Conservation (phyloP, 2,888 invertebrate species). For the Leistus spinibarbis region DNA sequence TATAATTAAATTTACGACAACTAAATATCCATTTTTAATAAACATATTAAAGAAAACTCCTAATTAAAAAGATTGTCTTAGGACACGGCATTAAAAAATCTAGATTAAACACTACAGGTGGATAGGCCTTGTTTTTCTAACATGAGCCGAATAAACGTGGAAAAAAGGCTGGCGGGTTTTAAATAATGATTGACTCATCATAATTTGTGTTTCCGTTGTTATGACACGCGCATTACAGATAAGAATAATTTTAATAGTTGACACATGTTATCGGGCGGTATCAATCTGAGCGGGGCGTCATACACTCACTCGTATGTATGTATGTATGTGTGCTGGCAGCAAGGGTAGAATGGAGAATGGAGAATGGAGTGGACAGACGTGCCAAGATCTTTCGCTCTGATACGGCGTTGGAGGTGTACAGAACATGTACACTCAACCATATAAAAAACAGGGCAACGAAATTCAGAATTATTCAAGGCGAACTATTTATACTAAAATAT, state of each 20-base stretch:
- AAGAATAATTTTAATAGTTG: background rate
- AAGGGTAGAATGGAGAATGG: too few relatives aligned
- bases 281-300: background rate
- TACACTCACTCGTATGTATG: too few relatives aligned
- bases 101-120: too few relatives aligned
- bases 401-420: background rate
- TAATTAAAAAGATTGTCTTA: too few relatives aligned
- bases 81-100: too few relatives aligned
- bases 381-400: background rate
- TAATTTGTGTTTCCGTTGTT: background rate
- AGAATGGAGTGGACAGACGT: background rate
- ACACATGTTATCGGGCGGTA: background rate
- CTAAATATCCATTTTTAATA: too few relatives aligned
- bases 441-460: background rate
- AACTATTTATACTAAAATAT: too few relatives aligned
- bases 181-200: background rate
- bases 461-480: too few relatives aligned
- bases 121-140: background rate
- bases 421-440: background rate
- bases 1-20: too few relatives aligned
- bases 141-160: too few relatives aligned
- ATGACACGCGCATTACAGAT: background rate
- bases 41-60: too few relatives aligned
- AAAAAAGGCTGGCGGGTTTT: too few relatives aligned
- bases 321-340: background rate